Evolutionary conservation across 2,888 invertebrate genomes (phyloP), one percentile per base, ranked within the genome.

Genomic region (Aquatica leii): DNA sequence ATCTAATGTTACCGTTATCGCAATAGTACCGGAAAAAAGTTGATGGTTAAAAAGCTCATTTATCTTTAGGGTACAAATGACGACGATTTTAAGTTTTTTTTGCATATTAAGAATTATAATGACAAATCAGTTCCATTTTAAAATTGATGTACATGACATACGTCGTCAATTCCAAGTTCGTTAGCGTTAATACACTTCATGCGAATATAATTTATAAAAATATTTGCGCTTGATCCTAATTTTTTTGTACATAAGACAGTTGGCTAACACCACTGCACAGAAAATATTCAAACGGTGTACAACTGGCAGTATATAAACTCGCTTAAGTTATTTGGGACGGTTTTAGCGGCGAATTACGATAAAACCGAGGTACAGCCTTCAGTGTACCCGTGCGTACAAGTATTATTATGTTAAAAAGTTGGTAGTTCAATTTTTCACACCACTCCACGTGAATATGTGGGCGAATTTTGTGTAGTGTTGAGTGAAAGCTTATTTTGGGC

Each of bases 241-340:
- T 0, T 98, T 98, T 77, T 84, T 98, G 21, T 98, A 96, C 79
- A 93, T 98, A 61, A 86, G 98, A 48, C 98, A 98, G 80, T 82
- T 98, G 72, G 97, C 97, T 0, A 97, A 1, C 84, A 93, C 1
- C 93, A 94, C 74, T 95, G 82, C 89, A 89, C 89, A 85, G 97
- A 98, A 78, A 90, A 93, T 71, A 89, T 92, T 65, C 95, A 95
- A 82, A 90, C 95, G 0, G 97, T 99, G 4, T 98, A 97, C 80
- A 99, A 98, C 81, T 99, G 99, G 99, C 98, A 98, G 80, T 98
- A 88, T 81, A 84, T 98, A 0, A 97, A 97, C 81, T 97, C 97
- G 1, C 79, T 98, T 61, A 90, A 91, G 72, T 84, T 99, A 60
- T 99, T 98, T 98, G 87, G 90, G 0, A 91, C 92, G 76, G 83